phyloP scores from a whole-genome alignment of 2,797 vertebrate genomes.

The Miichthys miiuy region DNA sequence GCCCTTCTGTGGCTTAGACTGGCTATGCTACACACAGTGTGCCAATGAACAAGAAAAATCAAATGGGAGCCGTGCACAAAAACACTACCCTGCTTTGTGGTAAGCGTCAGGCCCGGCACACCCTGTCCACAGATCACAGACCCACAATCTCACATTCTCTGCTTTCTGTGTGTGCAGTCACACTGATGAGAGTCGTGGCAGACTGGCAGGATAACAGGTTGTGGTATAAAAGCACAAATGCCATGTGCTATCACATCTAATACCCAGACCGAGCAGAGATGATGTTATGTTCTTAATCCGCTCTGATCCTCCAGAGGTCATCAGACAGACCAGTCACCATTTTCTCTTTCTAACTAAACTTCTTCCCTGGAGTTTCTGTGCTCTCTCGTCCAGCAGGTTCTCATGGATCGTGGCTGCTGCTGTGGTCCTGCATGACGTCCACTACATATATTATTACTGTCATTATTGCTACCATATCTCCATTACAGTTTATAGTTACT shows the following conservation, averaged over 20 bases:
- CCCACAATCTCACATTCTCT: conserved; percentile 45
- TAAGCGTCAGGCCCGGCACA: conserved; percentile 67
- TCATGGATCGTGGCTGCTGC: no score
- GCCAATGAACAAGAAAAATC: conserved; percentile 58
- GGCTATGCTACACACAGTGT: conserved; percentile 62
- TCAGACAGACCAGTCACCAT: background rate
- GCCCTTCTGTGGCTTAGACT: conserved; percentile 71
- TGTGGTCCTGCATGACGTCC: no score
- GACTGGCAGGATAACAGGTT: conserved; percentile 37
- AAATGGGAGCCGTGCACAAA: conserved; percentile 71
- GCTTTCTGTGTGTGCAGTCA: conserved; percentile 18
- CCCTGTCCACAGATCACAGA: conserved; percentile 64
- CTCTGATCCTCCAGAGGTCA: conserved; percentile 39
- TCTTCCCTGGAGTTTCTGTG: no score
- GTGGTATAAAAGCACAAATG: conserved; percentile 30
- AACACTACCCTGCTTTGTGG: conserved; percentile 77
- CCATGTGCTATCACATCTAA: conserved; percentile 38
- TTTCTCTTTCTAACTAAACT: no score
- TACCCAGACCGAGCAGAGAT: background rate
- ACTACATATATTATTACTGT: no score
- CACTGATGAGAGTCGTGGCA: conserved; percentile 33
- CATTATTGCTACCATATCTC: no score
- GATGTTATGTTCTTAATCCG: conserved; percentile 28
- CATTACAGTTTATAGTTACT: no score
- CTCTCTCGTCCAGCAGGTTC: no score